Conservation (phyloP, 2,888 invertebrate species). For the Yponomeuta sedellus region DNA sequence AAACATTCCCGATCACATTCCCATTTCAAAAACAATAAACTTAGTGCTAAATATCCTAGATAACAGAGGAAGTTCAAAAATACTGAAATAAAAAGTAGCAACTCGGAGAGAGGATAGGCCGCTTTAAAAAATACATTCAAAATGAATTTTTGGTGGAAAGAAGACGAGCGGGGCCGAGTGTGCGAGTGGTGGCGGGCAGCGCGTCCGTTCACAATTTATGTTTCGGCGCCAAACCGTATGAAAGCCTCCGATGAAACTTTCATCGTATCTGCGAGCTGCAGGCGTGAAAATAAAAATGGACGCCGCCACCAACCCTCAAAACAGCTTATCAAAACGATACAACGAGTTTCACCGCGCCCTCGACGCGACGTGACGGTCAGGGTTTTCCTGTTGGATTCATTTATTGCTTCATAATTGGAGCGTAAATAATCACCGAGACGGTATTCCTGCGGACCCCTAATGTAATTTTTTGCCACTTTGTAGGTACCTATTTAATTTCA, state of each 20-base stretch:
- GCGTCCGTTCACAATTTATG: constrained; percentile 43
- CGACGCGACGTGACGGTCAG: constrained; percentile 19
- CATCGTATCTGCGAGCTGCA: constrained; percentile 67
- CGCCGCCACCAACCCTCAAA: constrained; percentile 26
- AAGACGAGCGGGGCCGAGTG: not conserved
- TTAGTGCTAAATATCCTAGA: too few relatives aligned
- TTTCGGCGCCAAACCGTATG: constrained; percentile 45
- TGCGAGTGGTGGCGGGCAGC: constrained; percentile 19
- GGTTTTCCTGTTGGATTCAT: constrained; percentile 5
- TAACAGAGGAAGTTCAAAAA: not conserved
- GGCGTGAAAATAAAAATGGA: constrained; percentile 69
- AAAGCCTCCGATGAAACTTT: constrained; percentile 68
- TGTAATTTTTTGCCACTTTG: not conserved
- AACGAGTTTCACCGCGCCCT: constrained; percentile 21
- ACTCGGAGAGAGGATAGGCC: not conserved
- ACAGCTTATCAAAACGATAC: constrained; percentile 25
- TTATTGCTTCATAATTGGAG: constrained; percentile 9
- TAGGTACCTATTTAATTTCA: not conserved
- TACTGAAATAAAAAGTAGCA: not conserved
- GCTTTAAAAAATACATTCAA: not conserved
- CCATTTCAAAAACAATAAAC: too few relatives aligned
- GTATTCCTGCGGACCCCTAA: not conserved
- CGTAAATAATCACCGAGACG: constrained; percentile 2
- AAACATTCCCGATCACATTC: too few relatives aligned
- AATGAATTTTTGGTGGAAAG: not conserved